These are phyloP conservation scores for Rhodeus uyekii DNA, from an alignment of 2,797 vertebrate genomes.

Conservation along the genomic window DNA sequence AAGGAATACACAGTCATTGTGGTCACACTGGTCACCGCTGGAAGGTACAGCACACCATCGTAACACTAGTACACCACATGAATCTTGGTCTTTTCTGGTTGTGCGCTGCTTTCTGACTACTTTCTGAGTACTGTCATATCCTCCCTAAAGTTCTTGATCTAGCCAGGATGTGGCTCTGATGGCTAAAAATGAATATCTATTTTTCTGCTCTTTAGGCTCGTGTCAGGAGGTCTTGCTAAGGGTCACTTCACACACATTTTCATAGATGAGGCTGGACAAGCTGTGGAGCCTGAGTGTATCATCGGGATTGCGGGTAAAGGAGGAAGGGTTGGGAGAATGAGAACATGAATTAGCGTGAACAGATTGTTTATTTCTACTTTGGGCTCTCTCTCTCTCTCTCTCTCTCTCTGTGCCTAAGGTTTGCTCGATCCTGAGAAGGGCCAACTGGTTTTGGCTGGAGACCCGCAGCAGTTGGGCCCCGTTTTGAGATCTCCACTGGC, in stretches of 20 bases:
- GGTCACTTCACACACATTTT: conserved; percentile 90
- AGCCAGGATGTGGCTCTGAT: not conserved
- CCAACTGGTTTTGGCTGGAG: conserved; percentile 92
- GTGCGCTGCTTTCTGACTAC: too few species aligned
- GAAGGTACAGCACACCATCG: conserved; percentile 74
- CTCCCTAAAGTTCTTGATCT: not conserved
- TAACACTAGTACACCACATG: not conserved
- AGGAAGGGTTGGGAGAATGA: not conserved
- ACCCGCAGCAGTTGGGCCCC: conserved; percentile 90
- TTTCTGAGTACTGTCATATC: not conserved
- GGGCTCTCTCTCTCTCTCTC: not conserved
- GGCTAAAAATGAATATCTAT: not conserved
- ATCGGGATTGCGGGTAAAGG: conserved; percentile 84
- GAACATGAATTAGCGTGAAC: not conserved
- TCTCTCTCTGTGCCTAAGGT: conserved; percentile 59
- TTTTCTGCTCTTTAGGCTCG: conserved; percentile 75
- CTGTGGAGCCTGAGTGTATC: conserved; percentile 84
- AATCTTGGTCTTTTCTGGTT: too few species aligned
- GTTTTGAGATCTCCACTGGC: conserved; percentile 83
- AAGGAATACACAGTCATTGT: conserved; percentile 80
- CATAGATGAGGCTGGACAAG: conserved; percentile 90
- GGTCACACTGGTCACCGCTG: conserved; percentile 88
- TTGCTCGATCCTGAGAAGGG: conserved; percentile 73
- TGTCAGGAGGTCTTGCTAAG: conserved; percentile 77
- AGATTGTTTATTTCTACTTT: conserved; percentile 7